phyloP scores from a whole-genome alignment of 2,888 invertebrate genomes.

The Chymomyza caudatula region DNA sequence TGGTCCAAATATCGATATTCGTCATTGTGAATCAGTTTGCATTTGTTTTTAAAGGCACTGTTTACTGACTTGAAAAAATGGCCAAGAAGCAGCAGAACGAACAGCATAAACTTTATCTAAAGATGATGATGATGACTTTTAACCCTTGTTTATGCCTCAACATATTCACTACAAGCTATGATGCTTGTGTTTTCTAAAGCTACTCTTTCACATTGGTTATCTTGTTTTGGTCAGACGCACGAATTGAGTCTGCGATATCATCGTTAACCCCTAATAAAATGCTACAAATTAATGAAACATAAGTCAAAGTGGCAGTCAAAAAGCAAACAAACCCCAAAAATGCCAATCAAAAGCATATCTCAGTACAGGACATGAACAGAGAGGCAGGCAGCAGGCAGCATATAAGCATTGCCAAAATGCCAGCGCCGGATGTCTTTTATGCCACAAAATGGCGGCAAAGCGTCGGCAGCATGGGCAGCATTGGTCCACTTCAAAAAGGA shows the following conservation, averaged over 20 bases:
- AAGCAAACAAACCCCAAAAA: constrained; percentile 40
- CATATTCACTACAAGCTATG: too few species aligned
- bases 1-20: too few species aligned
- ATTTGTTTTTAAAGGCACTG: too few species aligned
- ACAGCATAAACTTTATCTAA: too few species aligned
- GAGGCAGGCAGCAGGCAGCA: neutral
- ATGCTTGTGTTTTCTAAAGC: too few species aligned
- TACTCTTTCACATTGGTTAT: too few species aligned
- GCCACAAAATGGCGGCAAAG: constrained; percentile 4
- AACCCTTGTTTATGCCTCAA: too few species aligned
- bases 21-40: neutral
- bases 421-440: neutral
- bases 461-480: neutral
- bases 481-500: constrained; percentile 54
- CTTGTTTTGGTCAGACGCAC: constrained; percentile 1
- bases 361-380: constrained; percentile 5
- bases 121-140: too few species aligned
- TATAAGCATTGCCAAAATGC: neutral
- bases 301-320: constrained; percentile 55
- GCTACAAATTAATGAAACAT: constrained; percentile 69
- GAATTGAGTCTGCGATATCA: constrained; percentile 18
- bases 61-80: too few species aligned
- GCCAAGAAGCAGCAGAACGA: too few species aligned
- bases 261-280: constrained; percentile 65
- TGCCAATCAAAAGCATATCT: constrained; percentile 67